Evolutionary conservation across 2,797 vertebrate species (phyloP), one percentile per base, ranked within the genome.

Genomic region (Austrolebias charrua): DNA sequence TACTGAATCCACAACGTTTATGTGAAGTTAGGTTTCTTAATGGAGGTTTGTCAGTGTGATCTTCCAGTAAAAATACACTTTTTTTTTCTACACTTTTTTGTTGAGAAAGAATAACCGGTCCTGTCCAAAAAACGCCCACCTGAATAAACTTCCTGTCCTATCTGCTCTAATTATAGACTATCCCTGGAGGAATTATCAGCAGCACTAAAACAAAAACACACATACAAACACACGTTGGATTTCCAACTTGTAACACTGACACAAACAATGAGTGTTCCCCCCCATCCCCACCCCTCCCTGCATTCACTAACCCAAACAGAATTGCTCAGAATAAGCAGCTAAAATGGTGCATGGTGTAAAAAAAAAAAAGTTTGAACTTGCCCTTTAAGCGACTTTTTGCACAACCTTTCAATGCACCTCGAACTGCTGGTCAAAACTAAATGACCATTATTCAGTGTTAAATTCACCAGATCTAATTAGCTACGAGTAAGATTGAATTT

Each of bases 381-480:
- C 72, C 62, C 54, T 80, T 70, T 64, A 50, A 74, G 67, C 38
- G 18, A 10, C 44, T 63, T 29, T 28, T 29, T 28, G 48, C n/a
- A 69, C 75, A 87, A 86, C 80, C 88, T 81, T 60, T 80, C 50
- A 82, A 67, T 88, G 82, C 82, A 81, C 83, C 66, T 63, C 52
- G 19, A 78, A 54, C 72, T 66, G 64, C 71, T 82, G 86, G 80
- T 87, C 84, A 86, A 53, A 61, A 70, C 68, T 78, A 89, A 89
- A 88, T 83, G 81, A 84, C 86, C 85, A 81, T 84, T 82, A 89
- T 89, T 88, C 82, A 84, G 88, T 89, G 87, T 89, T 90, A 85
- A 91, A 92, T 90, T 91, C 78, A 87, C 81, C 89, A 79, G 66
- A 86, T 87, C 88, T 90, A 92, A 92, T 91, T 83, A 86, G 88